Evolutionary conservation across 2,113 vertebrate species (phyloP).

Genomic region (Pelmatolapia mariae): DNA sequence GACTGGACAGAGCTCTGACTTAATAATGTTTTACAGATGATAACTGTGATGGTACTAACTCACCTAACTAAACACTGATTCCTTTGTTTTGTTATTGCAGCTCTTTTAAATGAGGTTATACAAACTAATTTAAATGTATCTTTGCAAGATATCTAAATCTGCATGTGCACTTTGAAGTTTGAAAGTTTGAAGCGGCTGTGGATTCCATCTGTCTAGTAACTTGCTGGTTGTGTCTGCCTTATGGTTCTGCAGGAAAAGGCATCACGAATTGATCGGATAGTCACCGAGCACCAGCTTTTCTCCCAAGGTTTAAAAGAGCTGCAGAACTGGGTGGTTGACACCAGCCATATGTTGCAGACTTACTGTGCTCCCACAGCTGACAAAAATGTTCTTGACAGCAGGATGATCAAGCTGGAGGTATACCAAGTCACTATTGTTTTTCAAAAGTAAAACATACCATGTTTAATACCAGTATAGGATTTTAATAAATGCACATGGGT

Average conservation of each 20-base stretch:
- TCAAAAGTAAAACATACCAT: neutral
- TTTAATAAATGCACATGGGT: neutral
- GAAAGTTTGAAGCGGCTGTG: neutral
- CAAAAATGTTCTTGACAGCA: constrained; percentile 87
- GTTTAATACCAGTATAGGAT: neutral
- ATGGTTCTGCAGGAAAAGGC: constrained; percentile 83
- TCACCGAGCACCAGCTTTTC: constrained; percentile 90
- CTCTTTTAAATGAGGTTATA: neutral
- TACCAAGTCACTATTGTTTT: neutral
- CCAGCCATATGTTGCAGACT: constrained; percentile 84
- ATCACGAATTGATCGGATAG: constrained; percentile 85
- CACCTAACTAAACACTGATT: neutral
- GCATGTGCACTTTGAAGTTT: neutral
- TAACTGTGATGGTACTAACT: neutral
- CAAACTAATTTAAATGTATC: neutral
- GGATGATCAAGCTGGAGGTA: constrained; percentile 96
- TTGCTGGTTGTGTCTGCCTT: neutral
- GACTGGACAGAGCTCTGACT: constrained; percentile 23
- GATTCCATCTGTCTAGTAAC: neutral
- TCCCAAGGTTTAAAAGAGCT: constrained; percentile 83
- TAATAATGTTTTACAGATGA: neutral
- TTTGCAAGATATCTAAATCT: neutral
- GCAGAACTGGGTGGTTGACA: constrained; percentile 89
- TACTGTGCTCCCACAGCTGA: constrained; percentile 87
- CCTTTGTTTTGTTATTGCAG: constrained; percentile 1